Evolutionary conservation across 2,113 vertebrate genomes (phyloP).

Genomic region (Candoia aspera): DNA sequence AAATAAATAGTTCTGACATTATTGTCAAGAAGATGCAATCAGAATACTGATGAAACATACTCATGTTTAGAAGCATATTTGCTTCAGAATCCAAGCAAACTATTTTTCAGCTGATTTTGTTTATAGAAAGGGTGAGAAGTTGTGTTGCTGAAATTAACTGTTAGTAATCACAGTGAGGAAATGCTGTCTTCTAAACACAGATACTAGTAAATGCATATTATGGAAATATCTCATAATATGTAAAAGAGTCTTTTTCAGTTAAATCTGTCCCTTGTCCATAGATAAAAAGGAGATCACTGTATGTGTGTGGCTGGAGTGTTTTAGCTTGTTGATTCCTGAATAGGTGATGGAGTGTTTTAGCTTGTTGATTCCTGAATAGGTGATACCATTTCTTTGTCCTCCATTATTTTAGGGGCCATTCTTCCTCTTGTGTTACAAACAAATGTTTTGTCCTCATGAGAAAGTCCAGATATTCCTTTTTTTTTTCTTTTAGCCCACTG

Average conservation of each 20-base stretch:
- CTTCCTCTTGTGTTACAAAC: neutral
- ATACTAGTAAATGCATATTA: neutral
- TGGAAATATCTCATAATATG: neutral
- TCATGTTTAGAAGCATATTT: neutral
- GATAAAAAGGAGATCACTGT: neutral
- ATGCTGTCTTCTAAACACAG: neutral
- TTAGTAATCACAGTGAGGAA: neutral
- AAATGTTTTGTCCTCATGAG: neutral
- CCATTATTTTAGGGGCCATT: neutral
- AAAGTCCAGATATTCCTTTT: neutral
- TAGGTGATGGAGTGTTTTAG: neutral
- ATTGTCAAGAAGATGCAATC: neutral
- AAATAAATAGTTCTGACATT: slow-evolving; percentile 3
- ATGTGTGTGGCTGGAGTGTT: neutral
- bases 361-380: neutral
- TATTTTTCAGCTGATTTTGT: neutral
- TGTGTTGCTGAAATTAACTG: neutral
- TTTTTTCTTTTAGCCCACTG: neutral
- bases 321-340: neutral
- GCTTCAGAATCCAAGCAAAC: neutral
- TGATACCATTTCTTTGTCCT: neutral
- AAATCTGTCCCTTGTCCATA: neutral
- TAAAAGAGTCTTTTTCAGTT: neutral
- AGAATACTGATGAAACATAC: neutral
- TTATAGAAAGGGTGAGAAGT: neutral